Conservation (phyloP, 2,797 vertebrate genomes). For the Enteromius radiatus region DNA sequence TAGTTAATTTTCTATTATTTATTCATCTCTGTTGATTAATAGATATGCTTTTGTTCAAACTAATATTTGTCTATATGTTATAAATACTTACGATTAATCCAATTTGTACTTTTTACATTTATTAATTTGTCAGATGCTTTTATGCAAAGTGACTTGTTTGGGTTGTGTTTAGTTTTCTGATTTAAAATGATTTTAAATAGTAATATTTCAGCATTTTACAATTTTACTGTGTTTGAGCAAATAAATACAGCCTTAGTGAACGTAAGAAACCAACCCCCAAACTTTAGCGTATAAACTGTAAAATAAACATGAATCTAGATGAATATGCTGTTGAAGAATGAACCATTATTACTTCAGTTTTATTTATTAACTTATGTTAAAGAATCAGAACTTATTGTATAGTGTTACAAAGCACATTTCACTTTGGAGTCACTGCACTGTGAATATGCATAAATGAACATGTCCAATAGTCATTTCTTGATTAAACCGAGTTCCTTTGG, state of each 20-base stretch:
- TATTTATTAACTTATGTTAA: not conserved
- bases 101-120: not conserved
- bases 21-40: not conserved
- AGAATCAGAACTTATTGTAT: conserved; percentile 1
- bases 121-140: not conserved
- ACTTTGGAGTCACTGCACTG: not conserved
- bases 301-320: not conserved
- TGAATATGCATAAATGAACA: not conserved
- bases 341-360: no score
- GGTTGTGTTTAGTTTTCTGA: not conserved
- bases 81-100: not conserved
- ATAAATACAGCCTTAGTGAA: not conserved
- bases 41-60: not conserved
- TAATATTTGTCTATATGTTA: not conserved
- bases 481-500: conserved; percentile 5
- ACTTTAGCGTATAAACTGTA: not conserved
- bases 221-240: not conserved
- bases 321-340: not conserved
- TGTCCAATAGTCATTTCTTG: conserved; percentile 1
- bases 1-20: not conserved
- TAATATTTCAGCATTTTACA: not conserved
- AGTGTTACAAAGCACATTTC: not conserved
- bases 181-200: not conserved
- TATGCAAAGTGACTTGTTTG: not conserved
- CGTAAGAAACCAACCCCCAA: not conserved